A percentile compares a stretch with the other conserved stretches of the same genome.
Evolutionary conservation across 2,797 vertebrate species (phyloP).

Genomic region (Onychomys arenicola): DNA sequence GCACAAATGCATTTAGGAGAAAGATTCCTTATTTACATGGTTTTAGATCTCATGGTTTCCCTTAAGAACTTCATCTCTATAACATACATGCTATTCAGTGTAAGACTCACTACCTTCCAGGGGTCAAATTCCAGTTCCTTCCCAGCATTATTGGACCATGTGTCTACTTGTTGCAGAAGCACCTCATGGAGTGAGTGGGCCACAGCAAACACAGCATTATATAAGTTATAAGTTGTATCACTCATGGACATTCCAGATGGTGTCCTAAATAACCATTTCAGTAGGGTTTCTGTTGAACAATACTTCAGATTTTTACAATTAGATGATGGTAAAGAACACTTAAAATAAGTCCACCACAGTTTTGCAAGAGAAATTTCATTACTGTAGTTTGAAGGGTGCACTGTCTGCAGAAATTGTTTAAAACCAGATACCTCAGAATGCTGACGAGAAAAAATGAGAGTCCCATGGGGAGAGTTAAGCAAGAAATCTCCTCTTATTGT

Average conservation of each 20-base stretch:
- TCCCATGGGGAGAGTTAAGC: fast-evolving
- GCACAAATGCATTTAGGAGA: not conserved
- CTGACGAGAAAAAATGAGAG: not conserved
- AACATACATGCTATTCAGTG: too few relatives aligned
- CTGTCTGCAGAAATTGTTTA: not conserved
- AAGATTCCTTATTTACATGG: not conserved
- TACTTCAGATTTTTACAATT: not conserved
- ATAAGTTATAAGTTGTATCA: not conserved
- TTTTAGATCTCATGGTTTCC: not conserved
- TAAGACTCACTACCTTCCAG: not conserved
- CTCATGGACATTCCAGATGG: not conserved
- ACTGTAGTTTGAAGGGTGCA: not conserved
- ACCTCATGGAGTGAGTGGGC: not conserved
- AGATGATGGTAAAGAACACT: not conserved
- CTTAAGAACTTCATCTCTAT: not conserved
- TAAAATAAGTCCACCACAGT: not conserved
- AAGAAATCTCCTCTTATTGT: fast-evolving
- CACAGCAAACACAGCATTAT: not conserved
- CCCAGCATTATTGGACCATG: fast-evolving
- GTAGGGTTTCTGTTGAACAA: not conserved
- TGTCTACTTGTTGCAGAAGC: not conserved
- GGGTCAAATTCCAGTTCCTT: not conserved
- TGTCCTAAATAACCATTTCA: not conserved
- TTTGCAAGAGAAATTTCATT: not conserved
- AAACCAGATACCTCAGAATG: not conserved